Percentiles rank a stretch among this genome's conserved stretches.
Evolutionary conservation across 2,797 vertebrate species (phyloP).

Genomic region (Lagodon rhomboides): DNA sequence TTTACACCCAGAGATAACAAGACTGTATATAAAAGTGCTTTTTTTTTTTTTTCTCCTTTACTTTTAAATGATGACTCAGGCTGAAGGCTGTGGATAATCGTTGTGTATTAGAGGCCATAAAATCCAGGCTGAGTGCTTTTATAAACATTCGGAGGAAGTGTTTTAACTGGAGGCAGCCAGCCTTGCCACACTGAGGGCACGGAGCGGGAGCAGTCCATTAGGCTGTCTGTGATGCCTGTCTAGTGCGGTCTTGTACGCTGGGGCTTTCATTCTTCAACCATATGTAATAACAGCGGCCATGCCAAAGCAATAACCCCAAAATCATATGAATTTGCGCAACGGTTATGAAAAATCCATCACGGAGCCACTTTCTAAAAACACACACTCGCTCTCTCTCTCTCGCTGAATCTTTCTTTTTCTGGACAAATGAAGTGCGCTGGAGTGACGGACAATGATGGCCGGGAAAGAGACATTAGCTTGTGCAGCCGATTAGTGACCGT

Average conservation of each 20-base stretch:
- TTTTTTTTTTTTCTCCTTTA: conserved; percentile 16
- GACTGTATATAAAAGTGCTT: conserved; percentile 44
- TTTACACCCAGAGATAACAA: conserved; percentile 55
- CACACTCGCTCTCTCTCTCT: conserved; percentile 1
- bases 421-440: conserved; percentile 28
- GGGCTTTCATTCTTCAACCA: conserved; percentile 62
- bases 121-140: conserved; percentile 77
- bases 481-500: conserved; percentile 37
- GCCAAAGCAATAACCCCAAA: conserved; percentile 24
- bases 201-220: conserved; percentile 69
- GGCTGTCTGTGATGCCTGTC: conserved; percentile 46
- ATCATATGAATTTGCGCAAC: neutral
- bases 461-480: conserved; percentile 18
- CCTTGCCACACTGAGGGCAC: conserved; percentile 64
- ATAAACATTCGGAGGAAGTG: conserved; percentile 81
- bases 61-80: conserved; percentile 52
- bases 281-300: conserved; percentile 31
- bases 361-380: conserved; percentile 3
- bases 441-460: conserved; percentile 18
- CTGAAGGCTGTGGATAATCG: conserved; percentile 71
- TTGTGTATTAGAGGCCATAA: conserved; percentile 76
- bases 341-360: conserved; percentile 18
- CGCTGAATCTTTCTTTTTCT: neutral
- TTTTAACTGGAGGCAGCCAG: conserved; percentile 78
- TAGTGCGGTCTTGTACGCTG: conserved; percentile 28